A percentile compares a stretch with the other conserved stretches of the same genome.
Evolutionary conservation across 2,797 vertebrate genomes (phyloP).

Genomic region (Diplodus puntazzo): DNA sequence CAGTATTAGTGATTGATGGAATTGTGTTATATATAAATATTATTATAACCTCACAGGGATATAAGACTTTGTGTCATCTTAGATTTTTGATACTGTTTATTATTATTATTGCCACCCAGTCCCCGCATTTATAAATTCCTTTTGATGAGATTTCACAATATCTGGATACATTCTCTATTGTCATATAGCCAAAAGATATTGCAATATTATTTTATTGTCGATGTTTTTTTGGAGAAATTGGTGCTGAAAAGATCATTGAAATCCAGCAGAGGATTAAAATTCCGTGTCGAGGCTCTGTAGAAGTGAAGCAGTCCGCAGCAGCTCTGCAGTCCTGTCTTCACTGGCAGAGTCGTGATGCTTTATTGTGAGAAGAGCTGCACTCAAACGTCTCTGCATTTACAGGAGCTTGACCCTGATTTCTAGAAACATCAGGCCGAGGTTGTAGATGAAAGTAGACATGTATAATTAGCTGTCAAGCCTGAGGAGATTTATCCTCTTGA

Average conservation of each 20-base stretch:
- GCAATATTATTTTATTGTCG: too few relatives aligned
- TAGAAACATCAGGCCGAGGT: slow-evolving; percentile 55
- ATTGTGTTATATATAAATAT: background rate
- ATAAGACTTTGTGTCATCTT: too few relatives aligned
- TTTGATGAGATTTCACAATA: too few relatives aligned
- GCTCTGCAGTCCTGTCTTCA: slow-evolving; percentile 63
- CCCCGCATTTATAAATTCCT: too few relatives aligned
- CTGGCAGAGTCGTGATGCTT: slow-evolving; percentile 52
- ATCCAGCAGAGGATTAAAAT: slow-evolving; percentile 26
- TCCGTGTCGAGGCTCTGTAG: slow-evolving; percentile 17
- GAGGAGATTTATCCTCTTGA: slow-evolving; percentile 48
- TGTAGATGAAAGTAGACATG: slow-evolving; percentile 57
- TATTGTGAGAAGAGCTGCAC: slow-evolving; percentile 50
- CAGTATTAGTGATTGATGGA: background rate
- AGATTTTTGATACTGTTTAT: too few relatives aligned
- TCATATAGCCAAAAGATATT: too few relatives aligned
- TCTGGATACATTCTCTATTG: too few relatives aligned
- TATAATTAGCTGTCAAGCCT: slow-evolving; percentile 61
- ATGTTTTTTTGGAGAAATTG: background rate
- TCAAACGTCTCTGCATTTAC: slow-evolving; percentile 34
- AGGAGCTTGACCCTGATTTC: slow-evolving; percentile 57
- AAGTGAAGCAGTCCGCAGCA: slow-evolving; percentile 64
- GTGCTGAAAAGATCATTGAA: slow-evolving; percentile 18
- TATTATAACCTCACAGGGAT: too few relatives aligned
- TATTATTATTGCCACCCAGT: too few relatives aligned